These are phyloP conservation scores for Tenualosa thibaudeaui DNA, from an alignment of 2,797 vertebrate species.

Conservation along the genomic window DNA sequence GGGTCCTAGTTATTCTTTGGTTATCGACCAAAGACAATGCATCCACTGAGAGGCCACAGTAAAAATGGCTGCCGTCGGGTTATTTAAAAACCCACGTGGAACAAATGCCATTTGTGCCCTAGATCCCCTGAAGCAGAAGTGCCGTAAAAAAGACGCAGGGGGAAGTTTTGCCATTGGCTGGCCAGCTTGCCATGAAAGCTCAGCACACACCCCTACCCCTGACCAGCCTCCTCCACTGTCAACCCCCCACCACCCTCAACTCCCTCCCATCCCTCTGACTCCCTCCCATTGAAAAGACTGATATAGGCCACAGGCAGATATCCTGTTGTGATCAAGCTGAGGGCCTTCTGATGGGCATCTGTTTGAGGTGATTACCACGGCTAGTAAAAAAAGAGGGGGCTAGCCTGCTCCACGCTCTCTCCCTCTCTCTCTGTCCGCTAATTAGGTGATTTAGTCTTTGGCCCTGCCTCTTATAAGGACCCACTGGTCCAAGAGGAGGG, in stretches of 20 bases:
- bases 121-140: slow-evolving; percentile 78
- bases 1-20: slow-evolving; percentile 59
- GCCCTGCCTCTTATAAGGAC: slow-evolving; percentile 73
- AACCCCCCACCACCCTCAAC: background rate
- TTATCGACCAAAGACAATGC: slow-evolving; percentile 60
- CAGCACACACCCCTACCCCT: background rate
- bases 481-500: slow-evolving; percentile 59
- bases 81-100: slow-evolving; percentile 76
- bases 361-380: slow-evolving; percentile 83
- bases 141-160: slow-evolving; percentile 52
- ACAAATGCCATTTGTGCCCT: slow-evolving; percentile 82
- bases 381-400: slow-evolving; percentile 75
- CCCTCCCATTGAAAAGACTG: slow-evolving; percentile 66
- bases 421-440: slow-evolving; percentile 61
- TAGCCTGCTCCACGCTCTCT: slow-evolving; percentile 57
- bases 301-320: slow-evolving; percentile 74
- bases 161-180: slow-evolving; percentile 67
- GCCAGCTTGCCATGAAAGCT: slow-evolving; percentile 50
- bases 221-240: background rate
- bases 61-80: slow-evolving; percentile 69
- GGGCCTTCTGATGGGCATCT: slow-evolving; percentile 78
- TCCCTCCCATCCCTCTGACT: slow-evolving; percentile 13
- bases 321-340: slow-evolving; percentile 82
- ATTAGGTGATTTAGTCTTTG: slow-evolving; percentile 79
- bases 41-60: slow-evolving; percentile 59